phyloP scores from a whole-genome alignment of 2,888 invertebrate species.

The Synanthedon formicaeformis region DNA sequence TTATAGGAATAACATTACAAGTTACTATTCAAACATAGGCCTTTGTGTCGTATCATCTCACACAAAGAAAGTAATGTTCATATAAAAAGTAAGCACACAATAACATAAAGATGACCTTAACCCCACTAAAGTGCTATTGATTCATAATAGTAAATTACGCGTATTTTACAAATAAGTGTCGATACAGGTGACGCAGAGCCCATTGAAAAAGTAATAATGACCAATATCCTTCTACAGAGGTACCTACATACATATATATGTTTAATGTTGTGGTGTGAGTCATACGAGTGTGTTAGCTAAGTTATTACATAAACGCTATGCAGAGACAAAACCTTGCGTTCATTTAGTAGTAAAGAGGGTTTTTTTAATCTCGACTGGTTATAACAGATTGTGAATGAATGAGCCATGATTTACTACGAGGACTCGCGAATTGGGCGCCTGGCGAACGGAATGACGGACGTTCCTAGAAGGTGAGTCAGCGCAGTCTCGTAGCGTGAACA shows the following conservation, averaged over 20 bases:
- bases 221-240: slow-evolving; percentile 13
- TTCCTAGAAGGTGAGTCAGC: slow-evolving; percentile 26
- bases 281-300: slow-evolving; percentile 1
- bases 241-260: slow-evolving; percentile 4
- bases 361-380: slow-evolving; percentile 36
- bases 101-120: neutral
- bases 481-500: slow-evolving; percentile 20
- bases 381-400: slow-evolving; percentile 52
- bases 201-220: slow-evolving; percentile 12
- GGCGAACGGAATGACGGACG: slow-evolving; percentile 12
- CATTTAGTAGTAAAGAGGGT: slow-evolving; percentile 19
- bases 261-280: slow-evolving; percentile 6
- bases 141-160: slow-evolving; percentile 4
- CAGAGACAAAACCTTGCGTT: slow-evolving; percentile 28
- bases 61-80: neutral
- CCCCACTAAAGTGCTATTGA: slow-evolving; percentile 6
- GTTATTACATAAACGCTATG: slow-evolving; percentile 31
- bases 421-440: slow-evolving; percentile 21
- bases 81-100: neutral
- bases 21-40: neutral
- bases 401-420: slow-evolving; percentile 25
- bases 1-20: neutral
- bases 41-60: neutral
- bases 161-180: slow-evolving; percentile 4
- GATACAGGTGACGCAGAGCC: neutral